Evolutionary conservation across 2,113 vertebrate species (phyloP).

Genomic region (Thamnaconus septentrionalis): DNA sequence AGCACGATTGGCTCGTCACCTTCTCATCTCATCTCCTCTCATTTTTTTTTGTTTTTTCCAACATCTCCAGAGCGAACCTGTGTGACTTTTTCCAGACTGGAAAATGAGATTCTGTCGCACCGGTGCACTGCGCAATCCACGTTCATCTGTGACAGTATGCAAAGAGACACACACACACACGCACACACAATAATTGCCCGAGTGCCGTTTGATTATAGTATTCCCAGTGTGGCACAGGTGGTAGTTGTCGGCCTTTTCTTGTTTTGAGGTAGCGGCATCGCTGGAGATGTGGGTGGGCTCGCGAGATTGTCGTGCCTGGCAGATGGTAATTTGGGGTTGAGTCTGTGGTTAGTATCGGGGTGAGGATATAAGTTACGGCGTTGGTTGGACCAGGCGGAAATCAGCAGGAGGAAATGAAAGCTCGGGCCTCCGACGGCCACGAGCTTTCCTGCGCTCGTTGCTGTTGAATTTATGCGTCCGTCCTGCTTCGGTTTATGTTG

Average conservation of each 20-base stretch:
- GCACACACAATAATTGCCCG: conserved; percentile 44
- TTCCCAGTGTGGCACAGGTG: conserved; percentile 52
- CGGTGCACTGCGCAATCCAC: neutral
- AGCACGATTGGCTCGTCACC: neutral
- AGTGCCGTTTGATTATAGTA: conserved; percentile 66
- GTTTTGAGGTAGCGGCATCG: conserved; percentile 54
- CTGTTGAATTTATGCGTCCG: conserved; percentile 20
- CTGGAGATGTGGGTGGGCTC: conserved; percentile 72
- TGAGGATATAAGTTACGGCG: conserved; percentile 63
- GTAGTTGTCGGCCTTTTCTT: conserved; percentile 63
- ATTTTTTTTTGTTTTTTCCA: neutral
- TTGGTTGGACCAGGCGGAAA: conserved; percentile 52
- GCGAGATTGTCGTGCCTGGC: conserved; percentile 59
- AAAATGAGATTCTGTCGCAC: neutral
- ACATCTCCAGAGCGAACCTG: no score
- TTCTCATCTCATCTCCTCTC: conserved; percentile 15
- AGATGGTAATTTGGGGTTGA: conserved; percentile 72
- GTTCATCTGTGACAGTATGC: conserved; percentile 15
- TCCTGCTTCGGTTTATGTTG: conserved; percentile 24
- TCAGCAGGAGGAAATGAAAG: conserved; percentile 29
- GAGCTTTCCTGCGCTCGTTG: conserved; percentile 35
- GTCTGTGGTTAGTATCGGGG: conserved; percentile 67
- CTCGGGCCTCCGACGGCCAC: conserved; percentile 31
- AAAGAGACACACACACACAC: neutral
- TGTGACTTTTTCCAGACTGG: neutral